Percentiles rank a stretch among this genome's conserved stretches.
Conservation (phyloP, 2,797 vertebrate species). For the Scleropages formosus region DNA sequence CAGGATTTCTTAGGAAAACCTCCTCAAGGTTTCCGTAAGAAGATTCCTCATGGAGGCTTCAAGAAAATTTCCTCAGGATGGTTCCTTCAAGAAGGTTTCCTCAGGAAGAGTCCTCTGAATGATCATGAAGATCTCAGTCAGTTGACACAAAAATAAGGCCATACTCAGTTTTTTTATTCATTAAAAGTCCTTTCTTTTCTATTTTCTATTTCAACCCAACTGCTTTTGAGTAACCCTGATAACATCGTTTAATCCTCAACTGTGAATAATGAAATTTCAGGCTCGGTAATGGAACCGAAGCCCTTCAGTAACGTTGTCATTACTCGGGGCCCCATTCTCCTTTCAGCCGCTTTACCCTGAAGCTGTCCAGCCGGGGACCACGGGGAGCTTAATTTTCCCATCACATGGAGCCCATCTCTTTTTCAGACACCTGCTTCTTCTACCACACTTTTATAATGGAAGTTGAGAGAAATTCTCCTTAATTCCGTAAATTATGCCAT, state of each 20-base stretch:
- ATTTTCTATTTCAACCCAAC: conserved; percentile 39
- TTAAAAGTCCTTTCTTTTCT: conserved; percentile 37
- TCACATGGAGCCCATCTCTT: conserved; percentile 32
- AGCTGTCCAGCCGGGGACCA: background rate
- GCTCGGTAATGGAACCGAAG: conserved; percentile 45
- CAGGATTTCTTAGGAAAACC: too few relatives aligned
- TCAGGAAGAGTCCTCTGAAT: too few relatives aligned
- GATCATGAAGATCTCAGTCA: background rate
- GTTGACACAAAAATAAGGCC: background rate
- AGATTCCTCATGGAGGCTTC: too few relatives aligned
- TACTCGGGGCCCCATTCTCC: conserved; percentile 31
- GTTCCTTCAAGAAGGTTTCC: too few relatives aligned
- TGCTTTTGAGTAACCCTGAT: conserved; percentile 43
- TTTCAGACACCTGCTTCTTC: conserved; percentile 18
- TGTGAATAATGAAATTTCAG: conserved; percentile 51
- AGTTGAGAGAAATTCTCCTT: conserved; percentile 36
- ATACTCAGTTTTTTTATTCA: conserved; percentile 43
- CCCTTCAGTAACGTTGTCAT: conserved; percentile 29
- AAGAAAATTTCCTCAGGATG: too few relatives aligned
- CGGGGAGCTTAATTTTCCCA: background rate
- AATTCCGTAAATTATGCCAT: conserved; percentile 42
- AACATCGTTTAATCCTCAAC: conserved; percentile 47
- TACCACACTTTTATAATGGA: conserved; percentile 23
- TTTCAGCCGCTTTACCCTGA: conserved; percentile 36
- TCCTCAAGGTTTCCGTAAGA: too few relatives aligned